Conservation (phyloP, 2,888 invertebrate species). For the Yponomeuta plumbellus region DNA sequence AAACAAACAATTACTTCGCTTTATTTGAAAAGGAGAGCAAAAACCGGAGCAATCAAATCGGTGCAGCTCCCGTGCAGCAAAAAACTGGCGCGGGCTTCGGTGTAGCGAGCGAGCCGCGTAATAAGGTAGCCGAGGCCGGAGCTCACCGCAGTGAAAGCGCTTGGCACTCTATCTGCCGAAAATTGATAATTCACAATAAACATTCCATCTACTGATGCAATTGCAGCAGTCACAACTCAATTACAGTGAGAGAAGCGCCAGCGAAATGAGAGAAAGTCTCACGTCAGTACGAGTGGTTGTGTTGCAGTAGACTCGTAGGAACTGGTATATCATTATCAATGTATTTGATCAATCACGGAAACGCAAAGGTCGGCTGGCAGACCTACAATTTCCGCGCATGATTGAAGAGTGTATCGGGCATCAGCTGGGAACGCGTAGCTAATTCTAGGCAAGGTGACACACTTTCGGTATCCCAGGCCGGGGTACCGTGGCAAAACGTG, state of each 20-base stretch:
- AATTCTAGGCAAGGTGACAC: conserved; percentile 71
- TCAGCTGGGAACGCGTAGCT: conserved; percentile 57
- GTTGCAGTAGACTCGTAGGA: conserved; percentile 9
- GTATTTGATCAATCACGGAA: conserved; percentile 36
- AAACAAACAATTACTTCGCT: conserved; percentile 75
- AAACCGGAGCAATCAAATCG: conserved; percentile 70
- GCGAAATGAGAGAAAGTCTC: conserved; percentile 10
- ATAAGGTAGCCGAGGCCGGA: conserved; percentile 52
- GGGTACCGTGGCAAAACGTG: conserved; percentile 44
- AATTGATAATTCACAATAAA: conserved; percentile 29
- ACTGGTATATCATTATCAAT: conserved; percentile 13
- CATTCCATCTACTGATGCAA: conserved; percentile 19
- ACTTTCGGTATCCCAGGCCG: conserved; percentile 48
- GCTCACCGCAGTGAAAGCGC: conserved; percentile 27
- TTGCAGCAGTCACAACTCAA: conserved; percentile 15
- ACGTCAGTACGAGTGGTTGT: background rate
- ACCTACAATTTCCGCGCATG: conserved; percentile 35
- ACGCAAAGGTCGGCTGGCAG: conserved; percentile 25
- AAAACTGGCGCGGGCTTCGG: conserved; percentile 54
- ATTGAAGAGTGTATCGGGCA: conserved; percentile 37
- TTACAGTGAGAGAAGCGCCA: background rate
- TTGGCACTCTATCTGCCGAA: conserved; percentile 25
- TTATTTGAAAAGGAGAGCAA: conserved; percentile 71
- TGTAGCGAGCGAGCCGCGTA: conserved; percentile 50
- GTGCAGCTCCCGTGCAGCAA: conserved; percentile 67